Evolutionary conservation across 2,888 invertebrate species (phyloP), one percentile per base, ranked within the genome.

Genomic region (Zele albiditarsus): DNA sequence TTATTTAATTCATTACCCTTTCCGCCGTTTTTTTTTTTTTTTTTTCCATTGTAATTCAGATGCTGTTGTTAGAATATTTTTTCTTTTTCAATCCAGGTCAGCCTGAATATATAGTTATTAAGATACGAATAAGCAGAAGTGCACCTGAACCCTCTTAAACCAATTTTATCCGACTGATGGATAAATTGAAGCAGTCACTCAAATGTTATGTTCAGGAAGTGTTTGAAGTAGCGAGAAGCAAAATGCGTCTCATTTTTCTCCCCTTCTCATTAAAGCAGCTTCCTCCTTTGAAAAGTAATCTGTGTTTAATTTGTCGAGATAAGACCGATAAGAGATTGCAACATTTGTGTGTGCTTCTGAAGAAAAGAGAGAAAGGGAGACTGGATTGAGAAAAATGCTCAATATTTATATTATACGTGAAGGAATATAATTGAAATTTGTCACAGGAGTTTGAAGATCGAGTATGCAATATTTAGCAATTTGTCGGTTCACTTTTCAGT

Each of bases 401-500:
- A 6, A 53, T 53, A 20, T 53, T 53, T 53, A 53, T 20, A 12
- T 38, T 38, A 20, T 53, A 20, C 4, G 23, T 20, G 20, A 53
- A 53, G n/a, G 20, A 46, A n/a, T 53, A 23, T 53, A 23, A 53
- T 20, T 53, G 20, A 53, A 20, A 20, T 53, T 20, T 20, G 5
- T 53, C 6, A 20, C 20, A 20, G 53, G 53, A 53, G 53, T 53
- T 53, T 23, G 20, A 20, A 53, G 2, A 46, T 23, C 4, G 53
- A 23, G 53, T 53, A 20, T 53, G 10, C 2, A 53, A n/a, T 53
- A 53, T 53, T 53, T 20, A 53, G 23, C 20, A 53, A 53, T 53
- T 53, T 73, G 73, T 77, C 79, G 76, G 74, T 77, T 70, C 71
- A 75, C 71, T 81, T 80, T 74, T 53, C 5, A 77, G 74, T 78